phyloP scores from a whole-genome alignment of 2,888 invertebrate species.

The Eucera pruinosa region DNA sequence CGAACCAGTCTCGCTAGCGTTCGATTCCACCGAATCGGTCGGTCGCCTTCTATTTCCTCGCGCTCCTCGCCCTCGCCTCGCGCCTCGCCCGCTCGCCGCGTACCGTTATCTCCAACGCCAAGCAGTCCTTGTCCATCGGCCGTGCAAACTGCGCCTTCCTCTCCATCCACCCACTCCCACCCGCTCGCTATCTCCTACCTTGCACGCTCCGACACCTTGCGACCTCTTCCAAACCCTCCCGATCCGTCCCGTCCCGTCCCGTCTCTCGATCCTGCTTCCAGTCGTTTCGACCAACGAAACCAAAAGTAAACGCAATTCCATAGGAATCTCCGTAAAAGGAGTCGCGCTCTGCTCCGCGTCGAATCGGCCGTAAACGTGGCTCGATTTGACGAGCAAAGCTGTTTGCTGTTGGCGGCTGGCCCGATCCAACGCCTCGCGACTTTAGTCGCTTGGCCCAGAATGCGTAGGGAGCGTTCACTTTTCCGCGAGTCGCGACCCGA shows the following conservation, averaged over 20 bases:
- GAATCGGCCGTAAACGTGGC: no score
- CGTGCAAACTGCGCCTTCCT: not conserved
- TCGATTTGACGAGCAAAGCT: not conserved
- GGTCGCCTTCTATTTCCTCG: conserved; percentile 26
- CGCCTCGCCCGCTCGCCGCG: no score
- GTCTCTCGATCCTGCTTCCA: no score
- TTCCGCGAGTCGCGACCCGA: not conserved
- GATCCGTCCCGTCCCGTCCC: not conserved
- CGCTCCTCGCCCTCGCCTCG: no score
- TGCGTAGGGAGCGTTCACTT: not conserved
- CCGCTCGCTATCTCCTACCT: not conserved
- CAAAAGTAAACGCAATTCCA: not conserved
- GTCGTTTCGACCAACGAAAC: not conserved
- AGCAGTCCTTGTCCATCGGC: conserved; percentile 1
- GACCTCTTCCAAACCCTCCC: no score
- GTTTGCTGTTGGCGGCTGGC: no score
- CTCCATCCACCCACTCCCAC: not conserved
- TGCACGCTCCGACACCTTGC: no score
- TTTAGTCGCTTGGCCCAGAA: no score
- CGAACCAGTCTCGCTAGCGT: conserved; percentile 19
- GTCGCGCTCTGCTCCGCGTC: no score
- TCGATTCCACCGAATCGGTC: conserved; percentile 4
- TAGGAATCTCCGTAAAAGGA: not conserved
- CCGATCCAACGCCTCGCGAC: no score
- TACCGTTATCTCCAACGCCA: conserved; percentile 51